Conservation (phyloP, 2,113 vertebrate genomes). For the Epinephelus lanceolatus region DNA sequence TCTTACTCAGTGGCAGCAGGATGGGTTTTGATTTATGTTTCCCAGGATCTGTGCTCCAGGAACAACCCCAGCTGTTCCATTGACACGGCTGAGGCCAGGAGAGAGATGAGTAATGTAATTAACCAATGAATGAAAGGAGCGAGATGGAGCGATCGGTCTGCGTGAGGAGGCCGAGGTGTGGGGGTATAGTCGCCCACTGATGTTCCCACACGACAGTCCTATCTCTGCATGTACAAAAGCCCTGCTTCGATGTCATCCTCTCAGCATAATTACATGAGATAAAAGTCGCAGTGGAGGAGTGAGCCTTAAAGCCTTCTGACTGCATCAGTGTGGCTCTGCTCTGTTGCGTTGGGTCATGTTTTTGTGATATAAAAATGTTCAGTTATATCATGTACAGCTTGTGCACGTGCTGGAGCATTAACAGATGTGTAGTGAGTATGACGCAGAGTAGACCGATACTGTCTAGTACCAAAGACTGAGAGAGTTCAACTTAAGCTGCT, state of each 20-base stretch:
- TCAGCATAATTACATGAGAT: slow-evolving; percentile 75
- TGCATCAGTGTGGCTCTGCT: slow-evolving; percentile 16
- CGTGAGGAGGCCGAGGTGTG: background rate
- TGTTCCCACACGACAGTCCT: slow-evolving; percentile 50
- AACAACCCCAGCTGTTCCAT: slow-evolving; percentile 64
- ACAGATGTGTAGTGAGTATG: slow-evolving; percentile 7
- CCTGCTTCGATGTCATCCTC: slow-evolving; percentile 68
- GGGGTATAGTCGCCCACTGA: slow-evolving; percentile 30
- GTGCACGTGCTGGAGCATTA: slow-evolving; percentile 14
- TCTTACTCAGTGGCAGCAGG: slow-evolving; percentile 38
- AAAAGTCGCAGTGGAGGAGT: slow-evolving; percentile 43
- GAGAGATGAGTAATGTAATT: slow-evolving; percentile 70
- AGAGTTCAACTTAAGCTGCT: background rate
- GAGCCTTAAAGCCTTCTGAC: slow-evolving; percentile 42
- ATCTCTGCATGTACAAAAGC: slow-evolving; percentile 53
- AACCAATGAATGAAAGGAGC: slow-evolving; percentile 58
- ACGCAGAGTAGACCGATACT: background rate
- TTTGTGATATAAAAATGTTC: slow-evolving; percentile 36
- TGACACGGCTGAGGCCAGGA: slow-evolving; percentile 55
- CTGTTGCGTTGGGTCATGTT: slow-evolving; percentile 18
- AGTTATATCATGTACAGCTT: slow-evolving; percentile 23
- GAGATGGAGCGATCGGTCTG: slow-evolving; percentile 49
- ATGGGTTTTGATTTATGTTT: slow-evolving; percentile 65
- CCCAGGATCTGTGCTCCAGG: slow-evolving; percentile 45
- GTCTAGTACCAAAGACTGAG: background rate